Evolutionary conservation across 2,888 invertebrate species (phyloP).

Genomic region (Lasius fuliginosus): DNA sequence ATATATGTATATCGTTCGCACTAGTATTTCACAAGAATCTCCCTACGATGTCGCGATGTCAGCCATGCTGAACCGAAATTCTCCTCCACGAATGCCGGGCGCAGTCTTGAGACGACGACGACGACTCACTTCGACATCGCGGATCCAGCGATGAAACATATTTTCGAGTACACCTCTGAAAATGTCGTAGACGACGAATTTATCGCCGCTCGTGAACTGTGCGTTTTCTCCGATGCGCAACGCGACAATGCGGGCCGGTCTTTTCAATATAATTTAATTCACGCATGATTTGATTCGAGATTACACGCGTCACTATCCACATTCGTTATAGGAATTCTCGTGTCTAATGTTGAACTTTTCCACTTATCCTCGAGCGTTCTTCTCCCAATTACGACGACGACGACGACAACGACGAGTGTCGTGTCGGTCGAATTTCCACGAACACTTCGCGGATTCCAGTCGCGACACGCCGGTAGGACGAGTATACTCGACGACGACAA

Average conservation of each 20-base stretch:
- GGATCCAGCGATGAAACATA: not conserved
- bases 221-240: slow-evolving; percentile 14
- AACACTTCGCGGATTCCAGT: slow-evolving; percentile 36
- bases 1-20: not conserved
- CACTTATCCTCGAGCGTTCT: slow-evolving; percentile 58
- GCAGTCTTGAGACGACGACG: slow-evolving; percentile 18
- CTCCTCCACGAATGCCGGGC: slow-evolving; percentile 28
- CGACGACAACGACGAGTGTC: slow-evolving; percentile 36
- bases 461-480: slow-evolving; percentile 23
- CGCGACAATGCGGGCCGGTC: slow-evolving; percentile 10
- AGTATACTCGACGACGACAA: slow-evolving; percentile 22
- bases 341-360: slow-evolving; percentile 61
- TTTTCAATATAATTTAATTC: not conserved
- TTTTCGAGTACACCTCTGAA: not conserved
- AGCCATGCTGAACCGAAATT: slow-evolving; percentile 45
- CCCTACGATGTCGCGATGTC: slow-evolving; percentile 21
- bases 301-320: slow-evolving; percentile 18
- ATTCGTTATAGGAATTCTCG: slow-evolving; percentile 29
- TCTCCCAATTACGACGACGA: slow-evolving; percentile 51
- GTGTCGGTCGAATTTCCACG: slow-evolving; percentile 14
- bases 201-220: not conserved
- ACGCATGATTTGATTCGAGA: slow-evolving; percentile 1
- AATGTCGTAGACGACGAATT: not conserved
- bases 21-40: not conserved
- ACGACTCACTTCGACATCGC: not conserved